A percentile compares a stretch with the other conserved stretches of the same genome.
Conservation (phyloP, 2,113 vertebrate species). For the Callithrix jacchus region DNA sequence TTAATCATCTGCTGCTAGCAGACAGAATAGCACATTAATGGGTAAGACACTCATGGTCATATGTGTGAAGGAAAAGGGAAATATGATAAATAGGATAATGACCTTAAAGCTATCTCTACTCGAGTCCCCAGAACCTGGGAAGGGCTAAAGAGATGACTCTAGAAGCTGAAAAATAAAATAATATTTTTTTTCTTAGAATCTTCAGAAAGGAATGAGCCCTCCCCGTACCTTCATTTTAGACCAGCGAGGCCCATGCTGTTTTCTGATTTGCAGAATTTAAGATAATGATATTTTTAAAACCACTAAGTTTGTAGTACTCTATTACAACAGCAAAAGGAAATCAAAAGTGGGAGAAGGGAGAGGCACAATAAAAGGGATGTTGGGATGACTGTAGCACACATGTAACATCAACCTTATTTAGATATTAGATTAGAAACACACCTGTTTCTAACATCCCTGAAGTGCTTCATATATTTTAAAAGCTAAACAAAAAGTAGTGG, state of each 20-base stretch:
- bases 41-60: not conserved
- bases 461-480: not conserved
- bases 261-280: not conserved
- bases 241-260: not conserved
- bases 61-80: not conserved
- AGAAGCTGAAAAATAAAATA: not conserved
- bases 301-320: too few relatives aligned
- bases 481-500: not conserved
- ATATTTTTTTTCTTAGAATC: not conserved
- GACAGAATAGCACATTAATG: not conserved
- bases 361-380: not conserved
- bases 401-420: not conserved
- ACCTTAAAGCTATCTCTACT: not conserved
- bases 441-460: not conserved
- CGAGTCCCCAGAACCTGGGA: not conserved
- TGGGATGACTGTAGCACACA: not conserved
- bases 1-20: not conserved
- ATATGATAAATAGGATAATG: not conserved
- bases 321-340: not conserved
- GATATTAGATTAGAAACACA: not conserved
- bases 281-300: not conserved
- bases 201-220: not conserved
- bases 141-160: not conserved
- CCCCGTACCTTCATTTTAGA: not conserved
- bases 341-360: not conserved